Evolutionary conservation across 2,797 vertebrate species (phyloP), one percentile per base, ranked within the genome.

Genomic region (Mormyrus proboscirostris): DNA sequence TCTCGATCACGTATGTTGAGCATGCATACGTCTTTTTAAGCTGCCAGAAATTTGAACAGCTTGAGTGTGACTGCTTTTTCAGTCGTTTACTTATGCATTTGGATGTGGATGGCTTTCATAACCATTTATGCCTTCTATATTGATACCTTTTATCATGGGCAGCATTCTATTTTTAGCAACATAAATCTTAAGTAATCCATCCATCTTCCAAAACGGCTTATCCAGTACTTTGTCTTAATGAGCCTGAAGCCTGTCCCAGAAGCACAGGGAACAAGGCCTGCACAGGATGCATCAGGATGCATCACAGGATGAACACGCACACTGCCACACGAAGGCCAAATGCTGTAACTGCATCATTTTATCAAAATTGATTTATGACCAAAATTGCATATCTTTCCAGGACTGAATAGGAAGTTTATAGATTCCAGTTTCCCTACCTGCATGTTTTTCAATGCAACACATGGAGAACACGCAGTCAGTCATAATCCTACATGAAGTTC

Each of bases 1-100:
- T 2, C 92, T 99, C 91, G 98, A 99, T 88, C 97, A 97, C 93
- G 98, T 99, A 94, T n/a, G 94, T 93, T 33, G 76, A 59, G 14
- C 33, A 1, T 12, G 2, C 19, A 3, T 9, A n/a, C 4, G 57
- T 14, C 19, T 29, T n/a, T 44, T n/a, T 47, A 3, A 41, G 8
- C 38, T 1, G 38, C 19, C 19, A 9, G 16, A 44, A 41, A 7
- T 44, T 44, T 79, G 38, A 79, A 79, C 2, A 19, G 41, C 73
- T 44, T 2, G 16, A n/a, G 73, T 44, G 16, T 44, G 19, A 44
- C 38, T 76, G 9, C 14, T 14, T 79, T 79, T 44, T 19, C 16
- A 19, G 73, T 79, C 7, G 2, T 38, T 38, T 76, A 16, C 14
- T 41, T 76, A 41, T 16, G 12, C 33, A 41, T 76, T 9, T n/a